These are phyloP conservation scores for Nematopogon swammerdamellus DNA, from an alignment of 2,888 invertebrate species.

Conservation along the genomic window DNA sequence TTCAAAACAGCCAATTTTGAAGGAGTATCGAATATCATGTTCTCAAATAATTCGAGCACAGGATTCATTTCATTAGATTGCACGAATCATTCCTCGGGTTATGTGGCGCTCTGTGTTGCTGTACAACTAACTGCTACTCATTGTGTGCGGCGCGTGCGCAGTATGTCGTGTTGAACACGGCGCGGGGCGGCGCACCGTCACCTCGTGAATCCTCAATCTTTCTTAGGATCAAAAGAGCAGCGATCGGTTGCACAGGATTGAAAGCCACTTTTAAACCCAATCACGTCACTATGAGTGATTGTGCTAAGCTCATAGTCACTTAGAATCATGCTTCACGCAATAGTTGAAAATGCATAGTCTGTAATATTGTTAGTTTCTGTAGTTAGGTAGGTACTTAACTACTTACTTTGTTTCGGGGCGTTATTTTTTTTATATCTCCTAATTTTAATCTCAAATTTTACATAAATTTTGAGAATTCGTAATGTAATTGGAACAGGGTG, in stretches of 20 bases:
- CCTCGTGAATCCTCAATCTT: too few species aligned
- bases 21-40: neutral
- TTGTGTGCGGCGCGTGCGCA: too few species aligned
- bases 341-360: neutral
- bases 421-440: neutral
- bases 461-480: neutral
- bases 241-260: neutral
- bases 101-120: slow-evolving; percentile 1
- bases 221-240: too few species aligned
- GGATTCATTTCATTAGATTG: slow-evolving; percentile 52
- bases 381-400: too few species aligned
- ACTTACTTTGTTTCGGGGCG: too few species aligned
- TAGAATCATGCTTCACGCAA: neutral
- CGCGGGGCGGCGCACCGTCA: too few species aligned
- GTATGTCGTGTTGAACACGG: too few species aligned
- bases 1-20: too few species aligned
- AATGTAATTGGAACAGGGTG: slow-evolving; percentile 1
- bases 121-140: too few species aligned
- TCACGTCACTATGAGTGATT: slow-evolving; percentile 51
- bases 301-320: slow-evolving; percentile 52
- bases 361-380: neutral
- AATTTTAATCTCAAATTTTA: neutral
- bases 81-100: slow-evolving; percentile 59
- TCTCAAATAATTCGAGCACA: neutral
- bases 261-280: slow-evolving; percentile 1